These are phyloP conservation scores for Amphipyra tragopoginis DNA, from an alignment of 2,888 invertebrate genomes.

Conservation along the genomic window DNA sequence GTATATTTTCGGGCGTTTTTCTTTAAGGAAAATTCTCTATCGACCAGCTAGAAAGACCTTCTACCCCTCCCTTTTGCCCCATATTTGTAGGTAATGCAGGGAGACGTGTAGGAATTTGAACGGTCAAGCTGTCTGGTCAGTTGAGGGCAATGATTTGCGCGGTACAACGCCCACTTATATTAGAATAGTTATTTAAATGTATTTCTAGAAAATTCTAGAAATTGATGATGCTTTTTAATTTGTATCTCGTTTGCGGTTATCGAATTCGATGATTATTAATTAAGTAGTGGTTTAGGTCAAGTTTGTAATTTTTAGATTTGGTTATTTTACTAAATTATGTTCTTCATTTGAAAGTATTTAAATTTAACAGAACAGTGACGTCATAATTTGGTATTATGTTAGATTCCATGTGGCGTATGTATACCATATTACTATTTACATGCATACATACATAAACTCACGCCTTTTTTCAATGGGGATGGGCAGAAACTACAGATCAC, in stretches of 20 bases:
- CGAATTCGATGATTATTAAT: neutral
- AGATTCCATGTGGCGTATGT: no score
- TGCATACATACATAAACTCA: no score
- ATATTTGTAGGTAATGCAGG: neutral
- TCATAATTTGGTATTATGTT: no score
- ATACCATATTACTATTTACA: no score
- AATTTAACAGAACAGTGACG: no score
- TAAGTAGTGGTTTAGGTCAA: neutral
- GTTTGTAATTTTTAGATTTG: no score
- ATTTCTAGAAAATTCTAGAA: constrained; percentile 38
- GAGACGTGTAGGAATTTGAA: constrained; percentile 34
- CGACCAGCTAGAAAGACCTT: constrained; percentile 69
- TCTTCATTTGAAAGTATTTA: no score
- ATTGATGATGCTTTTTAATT: constrained; percentile 21
- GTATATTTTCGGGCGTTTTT: constrained; percentile 84
- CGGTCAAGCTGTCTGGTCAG: constrained; percentile 64
- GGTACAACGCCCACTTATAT: constrained; percentile 67
- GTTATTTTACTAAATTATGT: no score
- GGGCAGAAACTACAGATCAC: no score
- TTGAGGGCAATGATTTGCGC: constrained; percentile 77
- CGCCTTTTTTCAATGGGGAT: no score
- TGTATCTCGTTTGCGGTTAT: neutral
- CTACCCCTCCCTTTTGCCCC: constrained; percentile 49
- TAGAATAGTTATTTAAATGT: constrained; percentile 21
- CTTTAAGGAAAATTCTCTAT: constrained; percentile 81